These are phyloP conservation scores for Cherax destructor DNA, from an alignment of 1,140 invertebrate genomes.

Conservation along the genomic window DNA sequence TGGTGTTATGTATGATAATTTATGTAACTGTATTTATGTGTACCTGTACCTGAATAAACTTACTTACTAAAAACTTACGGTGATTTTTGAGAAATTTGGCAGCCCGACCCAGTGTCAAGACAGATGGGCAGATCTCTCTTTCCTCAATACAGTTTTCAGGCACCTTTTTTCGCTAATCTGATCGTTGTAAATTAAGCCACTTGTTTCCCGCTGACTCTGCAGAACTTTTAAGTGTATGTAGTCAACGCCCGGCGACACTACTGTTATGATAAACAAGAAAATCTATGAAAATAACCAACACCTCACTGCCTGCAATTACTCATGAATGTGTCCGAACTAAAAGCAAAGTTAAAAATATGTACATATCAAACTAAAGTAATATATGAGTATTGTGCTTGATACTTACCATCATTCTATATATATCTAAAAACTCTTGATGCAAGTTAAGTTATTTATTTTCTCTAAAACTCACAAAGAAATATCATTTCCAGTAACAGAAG, in stretches of 20 bases:
- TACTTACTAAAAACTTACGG: not conserved
- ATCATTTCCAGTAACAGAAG: not conserved
- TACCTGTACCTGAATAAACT: too few relatives aligned
- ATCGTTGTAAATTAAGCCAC: not conserved
- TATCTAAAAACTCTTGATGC: too few relatives aligned
- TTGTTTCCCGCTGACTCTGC: not conserved
- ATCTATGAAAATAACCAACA: conserved; percentile 41
- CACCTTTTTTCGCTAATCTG: not conserved
- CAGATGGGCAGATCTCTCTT: not conserved
- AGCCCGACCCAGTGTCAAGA: conserved; percentile 13
- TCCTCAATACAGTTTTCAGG: not conserved
- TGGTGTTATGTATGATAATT: too few relatives aligned
- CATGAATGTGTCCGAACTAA: conserved; percentile 16
- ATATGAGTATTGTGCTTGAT: not conserved
- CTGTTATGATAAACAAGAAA: conserved; percentile 28
- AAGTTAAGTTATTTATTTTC: not conserved
- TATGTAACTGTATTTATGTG: too few relatives aligned
- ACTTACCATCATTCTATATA: not conserved
- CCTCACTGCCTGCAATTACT: conserved; percentile 47
- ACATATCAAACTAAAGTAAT: not conserved
- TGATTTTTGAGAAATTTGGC: not conserved
- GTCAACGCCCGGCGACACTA: not conserved
- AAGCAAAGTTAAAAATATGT: not conserved
- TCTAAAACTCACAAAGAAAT: not conserved
- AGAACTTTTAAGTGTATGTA: not conserved